Conservation (phyloP, 2,797 vertebrate genomes). For the Microctenopoma stevenorrisi region DNA sequence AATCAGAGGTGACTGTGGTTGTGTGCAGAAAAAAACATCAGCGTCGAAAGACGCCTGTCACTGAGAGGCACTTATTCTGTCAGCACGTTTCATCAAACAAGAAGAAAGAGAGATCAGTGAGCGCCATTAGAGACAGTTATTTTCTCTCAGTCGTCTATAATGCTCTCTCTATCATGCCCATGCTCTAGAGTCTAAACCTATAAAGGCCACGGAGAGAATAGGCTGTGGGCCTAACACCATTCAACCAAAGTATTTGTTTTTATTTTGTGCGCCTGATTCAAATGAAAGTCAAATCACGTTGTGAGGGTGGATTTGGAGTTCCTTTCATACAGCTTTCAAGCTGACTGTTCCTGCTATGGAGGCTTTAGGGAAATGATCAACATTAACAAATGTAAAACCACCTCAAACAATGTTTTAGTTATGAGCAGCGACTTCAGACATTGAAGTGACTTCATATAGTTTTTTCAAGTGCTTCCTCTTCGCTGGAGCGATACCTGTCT, state of each 20-base stretch:
- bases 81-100: constrained; percentile 13
- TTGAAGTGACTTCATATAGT: no score
- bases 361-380: no score
- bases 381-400: no score
- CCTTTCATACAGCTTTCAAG: no score
- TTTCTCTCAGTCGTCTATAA: not conserved
- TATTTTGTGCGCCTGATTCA: constrained; percentile 54
- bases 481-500: not conserved
- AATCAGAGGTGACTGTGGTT: constrained; percentile 5
- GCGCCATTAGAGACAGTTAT: constrained; percentile 13
- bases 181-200: not conserved
- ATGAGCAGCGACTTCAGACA: no score
- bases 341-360: not conserved
- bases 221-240: constrained; percentile 28
- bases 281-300: constrained; percentile 48
- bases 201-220: not conserved
- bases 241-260: constrained; percentile 37
- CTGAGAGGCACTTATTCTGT: constrained; percentile 34
- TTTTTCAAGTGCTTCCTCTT: not conserved
- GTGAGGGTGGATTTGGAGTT: not conserved
- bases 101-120: constrained; percentile 7
- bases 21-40: not conserved
- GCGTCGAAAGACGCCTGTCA: constrained; percentile 48
- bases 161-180: not conserved
- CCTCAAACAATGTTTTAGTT: no score